These are phyloP conservation scores for Trachelus stipa DNA, from an alignment of 2,888 invertebrate genomes.

Conservation along the genomic window DNA sequence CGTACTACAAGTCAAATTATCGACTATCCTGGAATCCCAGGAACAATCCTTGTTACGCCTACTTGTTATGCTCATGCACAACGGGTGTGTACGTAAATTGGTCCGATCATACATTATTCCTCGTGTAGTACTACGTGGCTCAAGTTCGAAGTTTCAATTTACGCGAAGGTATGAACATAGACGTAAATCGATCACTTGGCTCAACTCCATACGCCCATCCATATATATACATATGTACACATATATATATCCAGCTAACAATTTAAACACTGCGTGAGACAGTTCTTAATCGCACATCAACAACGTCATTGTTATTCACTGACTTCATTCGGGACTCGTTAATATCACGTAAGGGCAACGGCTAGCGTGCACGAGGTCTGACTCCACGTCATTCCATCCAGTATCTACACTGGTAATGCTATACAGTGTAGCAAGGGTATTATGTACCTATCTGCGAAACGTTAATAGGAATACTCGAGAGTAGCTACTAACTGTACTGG, in stretches of 20 bases:
- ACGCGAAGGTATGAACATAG: background rate
- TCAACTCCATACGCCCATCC: background rate
- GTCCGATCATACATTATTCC: background rate
- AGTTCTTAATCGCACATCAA: slow-evolving; percentile 4
- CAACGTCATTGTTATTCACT: slow-evolving; percentile 14
- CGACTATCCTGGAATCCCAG: background rate
- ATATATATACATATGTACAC: background rate
- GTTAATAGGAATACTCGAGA: background rate
- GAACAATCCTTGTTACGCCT: background rate
- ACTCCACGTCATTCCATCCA: background rate
- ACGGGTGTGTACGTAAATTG: background rate
- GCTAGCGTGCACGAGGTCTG: slow-evolving; percentile 4
- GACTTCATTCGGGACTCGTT: slow-evolving; percentile 12
- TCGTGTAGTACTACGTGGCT: background rate
- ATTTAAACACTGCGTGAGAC: background rate
- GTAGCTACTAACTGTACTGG: background rate
- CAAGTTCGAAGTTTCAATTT: background rate
- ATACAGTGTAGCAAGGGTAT: background rate
- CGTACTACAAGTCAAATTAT: background rate
- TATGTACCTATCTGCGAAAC: background rate
- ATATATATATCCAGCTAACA: background rate
- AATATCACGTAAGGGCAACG: slow-evolving; percentile 9
- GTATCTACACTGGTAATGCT: background rate
- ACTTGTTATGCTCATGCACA: background rate
- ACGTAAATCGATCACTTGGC: background rate